phyloP scores from a whole-genome alignment of 1,140 invertebrate genomes.

The Periplaneta americana region DNA sequence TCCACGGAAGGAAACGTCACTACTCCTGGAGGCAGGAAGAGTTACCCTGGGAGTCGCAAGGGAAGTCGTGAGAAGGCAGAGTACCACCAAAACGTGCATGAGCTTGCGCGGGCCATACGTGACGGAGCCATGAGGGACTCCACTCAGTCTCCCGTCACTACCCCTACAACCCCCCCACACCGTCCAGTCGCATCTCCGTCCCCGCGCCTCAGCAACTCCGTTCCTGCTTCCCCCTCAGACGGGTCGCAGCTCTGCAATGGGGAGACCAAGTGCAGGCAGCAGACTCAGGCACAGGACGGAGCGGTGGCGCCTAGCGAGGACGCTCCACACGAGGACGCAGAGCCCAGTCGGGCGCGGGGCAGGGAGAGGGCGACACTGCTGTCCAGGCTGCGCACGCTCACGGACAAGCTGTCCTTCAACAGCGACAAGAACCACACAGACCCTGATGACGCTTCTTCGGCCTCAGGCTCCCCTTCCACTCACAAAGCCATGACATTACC shows the following conservation, averaged over 20 bases:
- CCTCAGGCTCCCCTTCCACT: not conserved
- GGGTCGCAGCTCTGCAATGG: not conserved
- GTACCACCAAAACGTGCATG: not conserved
- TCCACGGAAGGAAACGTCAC: not conserved
- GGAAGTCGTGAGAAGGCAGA: constrained; percentile 10
- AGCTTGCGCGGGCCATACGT: not conserved
- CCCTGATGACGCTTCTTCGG: not conserved
- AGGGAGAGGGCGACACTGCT: not conserved
- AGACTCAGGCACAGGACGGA: not conserved
- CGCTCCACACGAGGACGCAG: not conserved
- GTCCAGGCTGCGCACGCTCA: not conserved
- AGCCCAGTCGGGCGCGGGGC: not conserved
- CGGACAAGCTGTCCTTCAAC: not conserved
- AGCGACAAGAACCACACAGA: not conserved
- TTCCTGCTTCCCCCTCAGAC: not conserved
- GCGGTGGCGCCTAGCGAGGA: not conserved
- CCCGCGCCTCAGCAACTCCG: not conserved
- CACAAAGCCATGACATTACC: not conserved
- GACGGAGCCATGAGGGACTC: not conserved
- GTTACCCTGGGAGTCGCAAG: constrained; percentile 14
- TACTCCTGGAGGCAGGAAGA: not conserved
- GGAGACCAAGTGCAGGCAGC: not conserved
- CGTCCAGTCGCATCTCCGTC: not conserved
- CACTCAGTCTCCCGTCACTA: not conserved
- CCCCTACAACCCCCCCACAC: not conserved